These are phyloP conservation scores for Schizotus pectinicornis DNA, from an alignment of 2,888 invertebrate species.

Conservation along the genomic window DNA sequence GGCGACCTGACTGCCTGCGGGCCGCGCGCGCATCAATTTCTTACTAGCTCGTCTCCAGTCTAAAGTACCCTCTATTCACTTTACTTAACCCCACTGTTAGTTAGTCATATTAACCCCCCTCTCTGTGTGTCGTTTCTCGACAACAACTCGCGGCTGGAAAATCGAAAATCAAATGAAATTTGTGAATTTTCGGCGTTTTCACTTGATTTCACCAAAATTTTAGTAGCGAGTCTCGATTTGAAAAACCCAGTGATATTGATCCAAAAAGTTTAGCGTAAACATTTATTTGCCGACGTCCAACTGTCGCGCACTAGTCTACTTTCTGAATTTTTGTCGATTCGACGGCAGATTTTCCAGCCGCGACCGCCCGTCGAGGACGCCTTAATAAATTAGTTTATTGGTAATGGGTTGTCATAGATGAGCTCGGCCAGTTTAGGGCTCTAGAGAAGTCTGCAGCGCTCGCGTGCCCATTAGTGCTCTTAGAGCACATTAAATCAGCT, in stretches of 20 bases:
- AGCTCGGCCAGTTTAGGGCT: slow-evolving; percentile 28
- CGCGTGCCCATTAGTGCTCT: slow-evolving; percentile 42
- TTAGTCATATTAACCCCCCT: slow-evolving; percentile 19
- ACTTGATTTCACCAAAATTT: too few species aligned
- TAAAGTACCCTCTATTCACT: slow-evolving; percentile 14
- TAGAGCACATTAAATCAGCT: slow-evolving; percentile 42
- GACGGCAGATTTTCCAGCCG: too few species aligned
- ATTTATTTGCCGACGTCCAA: too few species aligned
- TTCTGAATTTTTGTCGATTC: too few species aligned
- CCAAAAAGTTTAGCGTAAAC: too few species aligned
- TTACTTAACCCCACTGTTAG: slow-evolving; percentile 27
- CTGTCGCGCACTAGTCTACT: slow-evolving; percentile 15
- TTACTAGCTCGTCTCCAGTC: slow-evolving; percentile 29
- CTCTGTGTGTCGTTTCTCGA: too few species aligned
- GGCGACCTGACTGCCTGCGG: slow-evolving; percentile 47
- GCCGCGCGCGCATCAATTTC: slow-evolving; percentile 41
- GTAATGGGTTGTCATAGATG: slow-evolving; percentile 28
- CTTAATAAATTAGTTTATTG: slow-evolving; percentile 27
- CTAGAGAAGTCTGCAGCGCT: slow-evolving; percentile 31
- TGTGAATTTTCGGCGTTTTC: too few species aligned
- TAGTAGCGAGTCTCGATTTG: too few species aligned
- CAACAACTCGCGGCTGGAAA: too few species aligned
- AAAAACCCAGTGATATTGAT: too few species aligned
- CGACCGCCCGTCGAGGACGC: not conserved
- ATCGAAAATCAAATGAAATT: too few species aligned